Base-by-base conservation (phyloP, 2,113 vertebrate genomes). In the Gymnogyps californianus region DNA sequence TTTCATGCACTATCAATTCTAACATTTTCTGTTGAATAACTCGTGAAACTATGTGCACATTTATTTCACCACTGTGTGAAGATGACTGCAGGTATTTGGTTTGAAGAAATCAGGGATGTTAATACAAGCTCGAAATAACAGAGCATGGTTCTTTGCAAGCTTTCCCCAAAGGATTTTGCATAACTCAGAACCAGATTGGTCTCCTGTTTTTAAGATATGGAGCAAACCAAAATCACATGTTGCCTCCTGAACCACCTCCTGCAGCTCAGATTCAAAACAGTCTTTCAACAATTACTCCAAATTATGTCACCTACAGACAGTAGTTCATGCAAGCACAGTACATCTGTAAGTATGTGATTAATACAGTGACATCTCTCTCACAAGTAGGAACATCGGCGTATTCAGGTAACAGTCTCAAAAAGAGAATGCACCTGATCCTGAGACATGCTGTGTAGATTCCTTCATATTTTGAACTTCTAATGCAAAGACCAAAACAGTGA, bases 331-430 rank as follows among this genome's bases (percentile, higher is more conserved):
- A 47, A 64, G 77, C 61, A 47, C n/a, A 24, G 31, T 1, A 8
- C 26, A 34, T 25, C 75, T 66, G 7, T 13, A 76, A 47, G 29
- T 13, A 29, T 5, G 49, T 12, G 54, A 58, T 42, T 34, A 66
- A 52, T 19, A 31, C 36, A 19, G 31, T 28, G 38, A 44, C 44
- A 29, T 10, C 70, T 32, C 42, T 52, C 52, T 34, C 26, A 70
- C 32, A 54, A 31, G 28, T 0, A 74, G 59, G 51, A 90, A 36
- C 15, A 42, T 1, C 5, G 62, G 47, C 0, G 1, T 4, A 7
- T 34, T 29, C 74, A 58, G 16, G 70, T 21, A 64, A 75, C 14
- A n/a, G 10, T 3, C 82, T 90, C 78, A 13, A 40, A 67, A 87
- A 78, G 38, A 64, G 75, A 89, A 82, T 16, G 18, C 72, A 67